A percentile compares a stretch with the other conserved stretches of the same genome.
phyloP scores from a whole-genome alignment of 2,888 invertebrate genomes.

The Ptilodon capucinus region DNA sequence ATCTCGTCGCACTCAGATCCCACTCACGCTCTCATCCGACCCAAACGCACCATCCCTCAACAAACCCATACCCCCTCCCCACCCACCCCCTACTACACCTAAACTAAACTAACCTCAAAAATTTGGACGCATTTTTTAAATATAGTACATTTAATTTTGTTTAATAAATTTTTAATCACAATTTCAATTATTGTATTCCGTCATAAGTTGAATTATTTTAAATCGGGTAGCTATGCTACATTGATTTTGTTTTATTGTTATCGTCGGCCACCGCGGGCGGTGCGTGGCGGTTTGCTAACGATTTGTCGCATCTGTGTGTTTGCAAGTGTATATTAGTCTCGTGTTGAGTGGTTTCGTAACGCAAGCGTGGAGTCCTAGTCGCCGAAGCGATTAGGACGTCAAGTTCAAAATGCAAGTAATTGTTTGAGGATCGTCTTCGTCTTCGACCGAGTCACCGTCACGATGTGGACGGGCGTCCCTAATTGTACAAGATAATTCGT shows the following conservation, averaged over 20 bases:
- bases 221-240: constrained; percentile 34
- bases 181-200: constrained; percentile 72
- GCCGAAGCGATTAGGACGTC: not conserved
- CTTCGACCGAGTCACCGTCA: too few species aligned
- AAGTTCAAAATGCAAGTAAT: not conserved
- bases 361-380: not conserved
- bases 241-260: constrained; percentile 36
- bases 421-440: not conserved
- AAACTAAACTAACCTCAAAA: constrained; percentile 57
- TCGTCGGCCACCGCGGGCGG: constrained; percentile 18
- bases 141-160: constrained; percentile 57
- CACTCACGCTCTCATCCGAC: constrained; percentile 37
- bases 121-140: constrained; percentile 77
- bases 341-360: not conserved
- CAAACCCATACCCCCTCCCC: constrained; percentile 23
- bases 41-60: constrained; percentile 23
- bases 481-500: too few species aligned
- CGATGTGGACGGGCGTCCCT: too few species aligned
- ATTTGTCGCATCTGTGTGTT: constrained; percentile 29
- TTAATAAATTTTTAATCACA: constrained; percentile 60
- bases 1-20: constrained; percentile 66
- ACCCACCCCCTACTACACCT: constrained; percentile 28
- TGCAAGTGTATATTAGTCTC: not conserved
- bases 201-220: constrained; percentile 53
- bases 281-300: constrained; percentile 10